phyloP scores from a whole-genome alignment of 2,888 invertebrate genomes.

The Heliconius hortense region DNA sequence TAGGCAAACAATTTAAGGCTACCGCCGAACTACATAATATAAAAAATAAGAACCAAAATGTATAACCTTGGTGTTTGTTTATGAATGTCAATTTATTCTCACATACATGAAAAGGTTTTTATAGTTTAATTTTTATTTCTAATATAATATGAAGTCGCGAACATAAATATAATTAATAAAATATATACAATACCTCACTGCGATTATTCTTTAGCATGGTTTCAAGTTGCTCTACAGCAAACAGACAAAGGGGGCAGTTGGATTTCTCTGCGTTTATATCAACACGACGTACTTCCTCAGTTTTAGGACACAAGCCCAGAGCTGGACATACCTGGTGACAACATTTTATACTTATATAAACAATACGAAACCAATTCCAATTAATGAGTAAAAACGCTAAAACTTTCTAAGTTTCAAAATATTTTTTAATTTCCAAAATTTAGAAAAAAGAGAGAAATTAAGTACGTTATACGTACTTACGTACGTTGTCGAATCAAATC shows the following conservation, averaged over 20 bases:
- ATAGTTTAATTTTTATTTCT: background rate
- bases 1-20: too few relatives aligned
- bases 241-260: constrained; percentile 91
- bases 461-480: too few relatives aligned
- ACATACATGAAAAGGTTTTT: background rate
- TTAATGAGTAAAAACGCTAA: too few relatives aligned
- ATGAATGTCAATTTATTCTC: background rate
- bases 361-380: too few relatives aligned
- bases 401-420: too few relatives aligned
- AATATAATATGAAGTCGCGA: background rate
- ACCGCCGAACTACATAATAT: background rate
- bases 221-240: constrained; percentile 90
- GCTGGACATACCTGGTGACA: constrained; percentile 85
- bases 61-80: background rate
- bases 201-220: constrained; percentile 86
- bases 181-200: constrained; percentile 83
- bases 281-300: constrained; percentile 75
- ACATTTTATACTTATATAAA: background rate
- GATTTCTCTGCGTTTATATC: constrained; percentile 82
- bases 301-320: constrained; percentile 85
- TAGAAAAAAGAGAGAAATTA: too few relatives aligned
- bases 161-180: background rate
- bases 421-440: too few relatives aligned
- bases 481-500: too few relatives aligned
- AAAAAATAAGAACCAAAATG: background rate